Conservation (phyloP, 2,113 vertebrate genomes). For the Jacana jacana region DNA sequence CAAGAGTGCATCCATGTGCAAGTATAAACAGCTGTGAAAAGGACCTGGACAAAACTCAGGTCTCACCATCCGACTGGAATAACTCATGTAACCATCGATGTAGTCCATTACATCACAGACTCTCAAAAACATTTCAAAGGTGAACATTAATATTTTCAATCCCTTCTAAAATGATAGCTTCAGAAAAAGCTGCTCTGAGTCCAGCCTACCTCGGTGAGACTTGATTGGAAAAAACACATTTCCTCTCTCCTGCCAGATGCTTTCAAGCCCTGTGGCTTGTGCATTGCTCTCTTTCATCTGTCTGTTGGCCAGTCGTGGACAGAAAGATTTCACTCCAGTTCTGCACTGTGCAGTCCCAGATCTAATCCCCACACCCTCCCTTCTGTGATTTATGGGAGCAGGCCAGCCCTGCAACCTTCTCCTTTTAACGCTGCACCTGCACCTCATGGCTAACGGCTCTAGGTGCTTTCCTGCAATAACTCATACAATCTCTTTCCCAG, state of each 20-base stretch:
- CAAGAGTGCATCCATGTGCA: background rate
- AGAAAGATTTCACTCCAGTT: background rate
- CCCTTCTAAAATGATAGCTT: background rate
- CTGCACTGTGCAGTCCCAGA: background rate
- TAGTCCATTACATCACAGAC: background rate
- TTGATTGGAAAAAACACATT: fast-evolving
- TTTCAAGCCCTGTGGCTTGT: background rate
- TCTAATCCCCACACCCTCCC: background rate
- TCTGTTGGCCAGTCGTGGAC: background rate
- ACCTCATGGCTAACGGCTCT: background rate
- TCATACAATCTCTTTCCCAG: conserved; percentile 10
- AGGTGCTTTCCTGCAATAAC: conserved; percentile 27
- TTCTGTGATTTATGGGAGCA: conserved; percentile 1
- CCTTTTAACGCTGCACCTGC: conserved; percentile 8
- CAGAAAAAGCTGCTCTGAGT: background rate
- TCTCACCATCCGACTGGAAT: background rate
- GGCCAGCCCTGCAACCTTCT: background rate
- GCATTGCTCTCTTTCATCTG: background rate
- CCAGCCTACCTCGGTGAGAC: background rate
- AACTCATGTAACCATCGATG: background rate
- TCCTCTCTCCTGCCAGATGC: background rate
- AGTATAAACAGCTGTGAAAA: background rate
- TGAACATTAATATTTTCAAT: background rate
- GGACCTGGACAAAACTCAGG: background rate
- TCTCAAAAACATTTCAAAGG: background rate